Evolutionary conservation across 2,797 vertebrate species (phyloP), one percentile per base, ranked within the genome.

Genomic region (Pelobates cultripes): DNA sequence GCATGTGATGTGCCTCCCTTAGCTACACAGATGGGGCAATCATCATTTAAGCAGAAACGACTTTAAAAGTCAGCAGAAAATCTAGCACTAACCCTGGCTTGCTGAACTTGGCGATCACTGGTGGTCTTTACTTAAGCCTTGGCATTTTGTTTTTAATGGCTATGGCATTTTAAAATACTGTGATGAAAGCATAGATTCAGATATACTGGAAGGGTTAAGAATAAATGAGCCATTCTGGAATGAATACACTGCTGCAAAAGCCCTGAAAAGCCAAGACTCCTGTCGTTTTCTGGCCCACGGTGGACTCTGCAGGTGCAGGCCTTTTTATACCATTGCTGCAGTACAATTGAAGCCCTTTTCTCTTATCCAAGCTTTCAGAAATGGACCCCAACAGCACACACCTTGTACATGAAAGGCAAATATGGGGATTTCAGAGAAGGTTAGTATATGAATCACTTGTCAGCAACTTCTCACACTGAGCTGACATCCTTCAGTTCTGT

Each of bases 281-380:
- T 47, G 72, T 55, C 71, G 64, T 70, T 67, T 47, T 1, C 57
- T 64, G 55, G 60, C 78, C 78, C 77, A 79, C 81, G 77, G 45
- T 2, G 53, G 68, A 43, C 64, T 74, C 79, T 82, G 73, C 6
- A 43, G 83, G 78, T 75, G 74, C 79, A 81, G 71, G 51, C 80
- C 40, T 73, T 51, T 51, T 82, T 42, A 78, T 75, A 79, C 75
- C 75, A 81, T 42, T 81, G 53, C 8, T 43, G 79, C 13, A 3
- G 69, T 70, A 84, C 68, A 86, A 81, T 70, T 44, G 73, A 77
- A 28, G 3, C 75, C 13, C 83, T 82, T 77, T 63, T 77, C 51
- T 61, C 85, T 83, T 84, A 83, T 77, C 67, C 70, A 4, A 63
- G 77, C 78, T 81, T 85, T 75, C 83, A 85, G 78, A 84, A 87